Base-by-base conservation (phyloP, 1,140 invertebrate species). In the Drosophila teissieri region DNA sequence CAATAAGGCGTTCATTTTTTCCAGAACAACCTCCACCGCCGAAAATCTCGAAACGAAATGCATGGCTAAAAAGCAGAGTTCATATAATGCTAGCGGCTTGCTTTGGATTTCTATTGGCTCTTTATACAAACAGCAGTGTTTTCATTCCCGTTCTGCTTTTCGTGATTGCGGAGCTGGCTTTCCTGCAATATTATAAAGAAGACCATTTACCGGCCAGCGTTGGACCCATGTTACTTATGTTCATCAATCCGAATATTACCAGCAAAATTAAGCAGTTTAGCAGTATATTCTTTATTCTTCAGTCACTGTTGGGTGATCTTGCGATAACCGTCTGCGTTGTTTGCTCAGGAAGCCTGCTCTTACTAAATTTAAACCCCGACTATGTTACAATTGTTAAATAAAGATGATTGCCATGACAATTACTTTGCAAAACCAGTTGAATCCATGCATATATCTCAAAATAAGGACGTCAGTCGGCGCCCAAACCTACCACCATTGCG, bases 201-300 rank as follows among this genome's bases (percentile, higher is more conserved):
- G 61, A 37, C 4, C 27, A n/a, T 19, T 14, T 68, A 10, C 46
- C 60, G 0, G 19, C 64, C 19, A 65, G 39, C 7, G 2, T 65
- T 8, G 64, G 37, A 15, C 64, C 64, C 0, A 37, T 68, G 61
- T 44, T 68, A 10, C 48, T 68, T 7, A 27, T 68, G 31, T 63
- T 68, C 6, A 27, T 68, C 2, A 42, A 68, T 36, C 61, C 64
- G 0, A 52, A 27, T 14, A 44, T 68, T 6, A 65, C 45, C 31
- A 65, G 14, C 46, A 65, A 44, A 67, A 48, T 68, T 45, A 68
- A 65, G 37, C 61, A 68, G 22, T 68, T 68, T n/a, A 65, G 48
- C 46, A 68, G 64, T 15, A 53, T 68, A 34, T 68, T 68, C 22
- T 6, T 24, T 12, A 68, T 68, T 19, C 61, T 68, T 6, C 61